These are phyloP conservation scores for Scaptomyza tumidula DNA, from an alignment of 2,888 invertebrate genomes.

Conservation along the genomic window DNA sequence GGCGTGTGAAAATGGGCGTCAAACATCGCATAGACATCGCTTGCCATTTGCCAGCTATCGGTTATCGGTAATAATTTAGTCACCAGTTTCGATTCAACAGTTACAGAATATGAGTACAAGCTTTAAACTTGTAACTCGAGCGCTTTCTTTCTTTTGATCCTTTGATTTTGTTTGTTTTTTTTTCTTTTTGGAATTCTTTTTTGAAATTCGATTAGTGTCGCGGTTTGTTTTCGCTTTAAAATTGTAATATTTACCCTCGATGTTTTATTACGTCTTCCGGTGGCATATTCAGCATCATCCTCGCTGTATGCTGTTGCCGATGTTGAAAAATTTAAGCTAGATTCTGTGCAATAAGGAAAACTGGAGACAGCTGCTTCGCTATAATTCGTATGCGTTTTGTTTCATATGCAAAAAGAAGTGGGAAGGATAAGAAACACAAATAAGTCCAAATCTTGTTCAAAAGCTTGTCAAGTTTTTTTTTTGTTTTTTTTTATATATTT, in stretches of 20 bases:
- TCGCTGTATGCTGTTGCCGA: conserved; percentile 87
- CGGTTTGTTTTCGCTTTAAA: conserved; percentile 61
- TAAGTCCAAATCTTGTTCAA: conserved; percentile 77
- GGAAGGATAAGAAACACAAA: conserved; percentile 79
- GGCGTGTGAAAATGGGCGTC: conserved; percentile 47
- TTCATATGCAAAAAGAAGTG: conserved; percentile 78
- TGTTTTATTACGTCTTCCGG: conserved; percentile 90
- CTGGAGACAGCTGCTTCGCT: conserved; percentile 85
- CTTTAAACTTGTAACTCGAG: conserved; percentile 32
- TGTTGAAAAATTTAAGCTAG: conserved; percentile 88
- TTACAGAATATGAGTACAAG: conserved; percentile 37
- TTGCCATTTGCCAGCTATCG: conserved; percentile 26
- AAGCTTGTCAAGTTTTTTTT: conserved; percentile 41
- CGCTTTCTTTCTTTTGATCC: conserved; percentile 69
- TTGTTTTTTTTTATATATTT: conserved; percentile 29
- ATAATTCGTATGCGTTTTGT: conserved; percentile 72
- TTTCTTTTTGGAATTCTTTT: background rate
- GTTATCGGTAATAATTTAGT: conserved; percentile 9
- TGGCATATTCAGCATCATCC: conserved; percentile 90
- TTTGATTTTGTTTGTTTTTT: conserved; percentile 62
- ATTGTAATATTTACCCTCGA: conserved; percentile 86
- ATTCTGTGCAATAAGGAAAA: conserved; percentile 85
- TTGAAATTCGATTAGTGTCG: conserved; percentile 50
- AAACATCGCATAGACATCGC: conserved; percentile 45
- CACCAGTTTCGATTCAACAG: conserved; percentile 25